Evolutionary conservation across 2,888 invertebrate species (phyloP), one percentile per base, ranked within the genome.

Genomic region (Nomada ruficornis): DNA sequence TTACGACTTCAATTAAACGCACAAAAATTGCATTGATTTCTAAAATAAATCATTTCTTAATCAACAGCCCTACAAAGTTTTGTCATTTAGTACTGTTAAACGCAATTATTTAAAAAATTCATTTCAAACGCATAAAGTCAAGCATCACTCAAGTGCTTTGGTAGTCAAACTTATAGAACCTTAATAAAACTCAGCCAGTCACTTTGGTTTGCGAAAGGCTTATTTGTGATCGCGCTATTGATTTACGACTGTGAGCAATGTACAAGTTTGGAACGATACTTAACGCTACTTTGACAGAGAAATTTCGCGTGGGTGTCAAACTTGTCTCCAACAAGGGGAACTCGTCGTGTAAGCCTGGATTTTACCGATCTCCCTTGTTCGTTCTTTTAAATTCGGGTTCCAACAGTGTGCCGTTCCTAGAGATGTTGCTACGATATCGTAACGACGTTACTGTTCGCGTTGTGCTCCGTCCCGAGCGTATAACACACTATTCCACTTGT

Each of bases 391-490:
- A 72, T 77, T 65, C 54, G 54, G 36, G 44, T 54, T 44, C 42
- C 44, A 29, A 29, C 42, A 52, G 44, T 52, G 60, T n/a, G 54
- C 26, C 65, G 65, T 65, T 67, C n/a, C 65, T 60, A 60, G 59
- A 67, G 67, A 72, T 77, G 71, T 67, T 77, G 47, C 54, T 77
- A 47, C 47, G 71, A 77, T 62, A 77, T 67, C 57, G 77, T 67
- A 77, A 68, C 60, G 52, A 57, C 67, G 63, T 55, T 72, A 55
- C 62, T 18, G 57, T 54, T 57, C 23, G 23, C 2, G 29, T 63
- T 42, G 50, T 52, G 23, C 54, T 52, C 55, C 29, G 54, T 71
- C 59, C 52, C 20, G 47, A 54, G 23, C 15, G 13, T 67, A 20
- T 15, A 36, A 54, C 42, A 3, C 54, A n/a, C 62, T 44, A 44